phyloP scores from a whole-genome alignment of 2,113 vertebrate genomes.

The Genyomyrus donnyi region DNA sequence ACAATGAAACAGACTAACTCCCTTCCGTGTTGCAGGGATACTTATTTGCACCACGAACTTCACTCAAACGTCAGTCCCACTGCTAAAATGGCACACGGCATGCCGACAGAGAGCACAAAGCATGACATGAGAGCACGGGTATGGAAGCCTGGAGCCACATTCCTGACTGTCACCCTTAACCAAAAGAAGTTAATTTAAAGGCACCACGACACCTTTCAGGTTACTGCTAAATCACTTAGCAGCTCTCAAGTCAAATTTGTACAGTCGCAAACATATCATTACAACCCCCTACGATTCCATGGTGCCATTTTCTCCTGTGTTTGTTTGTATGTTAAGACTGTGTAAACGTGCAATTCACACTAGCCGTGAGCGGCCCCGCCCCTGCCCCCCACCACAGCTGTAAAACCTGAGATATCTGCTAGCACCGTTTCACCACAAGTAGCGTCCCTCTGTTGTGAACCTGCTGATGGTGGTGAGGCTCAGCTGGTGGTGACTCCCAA shows the following conservation, averaged over 20 bases:
- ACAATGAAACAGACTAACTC: background rate
- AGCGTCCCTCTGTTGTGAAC: background rate
- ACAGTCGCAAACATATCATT: background rate
- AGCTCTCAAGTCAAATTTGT: background rate
- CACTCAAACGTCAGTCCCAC: background rate
- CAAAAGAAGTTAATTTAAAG: background rate
- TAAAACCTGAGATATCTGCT: conserved; percentile 15
- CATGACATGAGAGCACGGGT: background rate
- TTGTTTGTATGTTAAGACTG: background rate
- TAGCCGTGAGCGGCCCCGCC: background rate
- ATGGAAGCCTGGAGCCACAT: background rate
- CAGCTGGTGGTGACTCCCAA: background rate
- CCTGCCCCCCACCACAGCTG: background rate
- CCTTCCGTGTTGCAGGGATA: background rate
- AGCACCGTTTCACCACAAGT: background rate
- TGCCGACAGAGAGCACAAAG: too few species aligned
- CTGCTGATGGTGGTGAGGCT: background rate
- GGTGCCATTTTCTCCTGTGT: background rate
- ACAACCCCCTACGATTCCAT: background rate
- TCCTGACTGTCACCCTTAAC: conserved; percentile 1
- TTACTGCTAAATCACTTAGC: background rate
- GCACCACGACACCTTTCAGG: background rate
- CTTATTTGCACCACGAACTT: background rate
- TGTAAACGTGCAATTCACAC: background rate
- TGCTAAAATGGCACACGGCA: background rate